A percentile compares a stretch with the other conserved stretches of the same genome.
These are phyloP conservation scores for Crotalus tigris DNA, from an alignment of 2,113 vertebrate genomes.

Conservation along the genomic window DNA sequence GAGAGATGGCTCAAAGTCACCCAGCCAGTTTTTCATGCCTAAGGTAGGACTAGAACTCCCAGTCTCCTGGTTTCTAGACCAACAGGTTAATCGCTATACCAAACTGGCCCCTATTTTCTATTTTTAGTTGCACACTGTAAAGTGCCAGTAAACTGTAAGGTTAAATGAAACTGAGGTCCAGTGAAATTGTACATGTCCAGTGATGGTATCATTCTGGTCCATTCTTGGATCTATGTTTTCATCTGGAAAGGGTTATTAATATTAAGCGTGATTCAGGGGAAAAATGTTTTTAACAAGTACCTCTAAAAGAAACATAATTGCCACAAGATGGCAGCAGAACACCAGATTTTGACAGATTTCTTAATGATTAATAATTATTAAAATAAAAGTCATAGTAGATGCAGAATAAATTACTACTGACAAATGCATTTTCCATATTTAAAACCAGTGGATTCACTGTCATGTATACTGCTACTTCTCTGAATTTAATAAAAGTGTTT, in stretches of 20 bases:
- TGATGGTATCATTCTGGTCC: not conserved
- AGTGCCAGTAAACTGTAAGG: not conserved
- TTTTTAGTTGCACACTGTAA: not conserved
- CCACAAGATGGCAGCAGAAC: constrained; percentile 21
- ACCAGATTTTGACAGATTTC: not conserved
- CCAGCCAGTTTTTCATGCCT: not conserved
- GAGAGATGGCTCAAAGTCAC: not conserved
- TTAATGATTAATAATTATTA: not conserved
- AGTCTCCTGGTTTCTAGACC: not conserved
- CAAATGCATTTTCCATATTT: not conserved
- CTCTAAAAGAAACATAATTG: not conserved
- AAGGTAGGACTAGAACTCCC: not conserved
- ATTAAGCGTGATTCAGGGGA: not conserved
- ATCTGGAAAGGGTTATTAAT: not conserved
- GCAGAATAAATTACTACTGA: not conserved
- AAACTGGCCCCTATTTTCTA: not conserved
- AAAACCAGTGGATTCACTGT: not conserved
- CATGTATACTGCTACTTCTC: not conserved
- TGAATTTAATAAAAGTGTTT: not conserved
- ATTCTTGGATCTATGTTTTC: not conserved
- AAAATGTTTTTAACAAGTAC: not conserved
- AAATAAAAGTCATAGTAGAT: not conserved
- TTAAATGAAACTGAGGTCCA: not conserved
- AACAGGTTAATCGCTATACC: not conserved
- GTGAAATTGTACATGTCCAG: not conserved